Evolutionary conservation across 1,140 invertebrate species (phyloP), one percentile per base, ranked within the genome.

Genomic region (Sesamia nonagrioides): DNA sequence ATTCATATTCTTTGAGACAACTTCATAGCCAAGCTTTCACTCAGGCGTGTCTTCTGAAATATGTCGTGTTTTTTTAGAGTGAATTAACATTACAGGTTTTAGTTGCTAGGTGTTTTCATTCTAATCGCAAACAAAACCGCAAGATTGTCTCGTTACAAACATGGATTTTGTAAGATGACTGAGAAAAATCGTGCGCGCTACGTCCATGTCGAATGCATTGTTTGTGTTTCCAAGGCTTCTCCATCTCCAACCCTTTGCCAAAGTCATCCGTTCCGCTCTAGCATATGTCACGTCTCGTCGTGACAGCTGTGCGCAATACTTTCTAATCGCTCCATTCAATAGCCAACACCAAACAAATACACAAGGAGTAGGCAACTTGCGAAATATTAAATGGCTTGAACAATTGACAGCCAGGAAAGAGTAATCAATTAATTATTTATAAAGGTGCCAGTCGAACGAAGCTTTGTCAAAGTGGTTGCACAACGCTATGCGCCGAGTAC

Each of bases 261-360:
- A 74, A 81, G 84, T 82, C 87, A 95, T 92, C 90, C 89, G 90
- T 93, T 95, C 90, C 92, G 89, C 92, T 95, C 90, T 82, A 88
- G 85, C 86, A 86, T 92, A 88, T 88, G 89, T 94, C 91, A 91
- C 92, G 88, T 90, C 27, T 27, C 84, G 83, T 89, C 90, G 90
- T 92, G 91, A 93, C 93, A 95, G 93, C 92, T 95, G 93, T 86
- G 86, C 87, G 86, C 84, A 79, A 89, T 88, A 92, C 93, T 94
- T 95, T 94, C 92, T 92, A 93, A 94, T 93, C 89, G 87, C 86
- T 86, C 86, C 78, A 91, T 92, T 90, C 85, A 93, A 91, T 89
- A 86, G 83, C 82, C 80, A 80, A 86, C 84, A 76, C 72, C 88
- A 92, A 92, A 93, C 88, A 93, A 90, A 92, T 84, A 89, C 66